These are phyloP conservation scores for Ophion slaviceki DNA, from an alignment of 2,888 invertebrate species.

Conservation along the genomic window DNA sequence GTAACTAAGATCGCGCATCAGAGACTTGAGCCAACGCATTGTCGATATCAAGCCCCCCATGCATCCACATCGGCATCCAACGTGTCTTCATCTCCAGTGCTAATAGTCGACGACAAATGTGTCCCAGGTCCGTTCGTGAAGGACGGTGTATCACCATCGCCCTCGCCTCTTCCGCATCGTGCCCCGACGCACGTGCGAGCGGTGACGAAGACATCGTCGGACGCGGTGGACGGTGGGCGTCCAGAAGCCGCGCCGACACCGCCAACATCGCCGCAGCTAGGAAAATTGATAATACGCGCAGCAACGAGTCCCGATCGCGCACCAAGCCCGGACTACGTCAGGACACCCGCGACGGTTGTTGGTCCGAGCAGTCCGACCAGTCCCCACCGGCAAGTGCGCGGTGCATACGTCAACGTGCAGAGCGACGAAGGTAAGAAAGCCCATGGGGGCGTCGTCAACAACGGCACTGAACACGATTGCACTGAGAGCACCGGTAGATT, in stretches of 20 bases:
- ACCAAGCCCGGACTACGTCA: slow-evolving; percentile 80
- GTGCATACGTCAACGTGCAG: slow-evolving; percentile 90
- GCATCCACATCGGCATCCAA: not conserved
- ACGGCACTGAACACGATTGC: slow-evolving; percentile 73
- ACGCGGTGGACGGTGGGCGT: slow-evolving; percentile 82
- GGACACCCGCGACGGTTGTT: slow-evolving; percentile 87
- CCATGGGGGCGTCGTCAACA: slow-evolving; percentile 53
- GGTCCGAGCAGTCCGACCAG: slow-evolving; percentile 85
- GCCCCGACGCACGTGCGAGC: slow-evolving; percentile 83
- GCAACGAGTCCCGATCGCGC: slow-evolving; percentile 82
- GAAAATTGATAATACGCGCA: slow-evolving; percentile 87
- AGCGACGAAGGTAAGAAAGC: slow-evolving; percentile 89
- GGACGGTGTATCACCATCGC: slow-evolving; percentile 83
- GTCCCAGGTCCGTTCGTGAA: slow-evolving; percentile 89
- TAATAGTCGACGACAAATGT: not conserved
- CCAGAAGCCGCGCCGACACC: slow-evolving; percentile 77
- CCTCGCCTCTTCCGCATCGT: slow-evolving; percentile 85
- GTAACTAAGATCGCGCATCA: not conserved
- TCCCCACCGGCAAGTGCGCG: slow-evolving; percentile 84
- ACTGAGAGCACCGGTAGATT: slow-evolving; percentile 77
- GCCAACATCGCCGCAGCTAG: slow-evolving; percentile 87
- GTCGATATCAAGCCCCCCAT: not conserved
- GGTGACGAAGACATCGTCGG: slow-evolving; percentile 83
- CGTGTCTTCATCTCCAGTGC: not conserved
- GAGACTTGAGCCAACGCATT: not conserved